Evolutionary conservation across 2,797 vertebrate species (phyloP), one percentile per base, ranked within the genome.

Genomic region (Danionella dracula): DNA sequence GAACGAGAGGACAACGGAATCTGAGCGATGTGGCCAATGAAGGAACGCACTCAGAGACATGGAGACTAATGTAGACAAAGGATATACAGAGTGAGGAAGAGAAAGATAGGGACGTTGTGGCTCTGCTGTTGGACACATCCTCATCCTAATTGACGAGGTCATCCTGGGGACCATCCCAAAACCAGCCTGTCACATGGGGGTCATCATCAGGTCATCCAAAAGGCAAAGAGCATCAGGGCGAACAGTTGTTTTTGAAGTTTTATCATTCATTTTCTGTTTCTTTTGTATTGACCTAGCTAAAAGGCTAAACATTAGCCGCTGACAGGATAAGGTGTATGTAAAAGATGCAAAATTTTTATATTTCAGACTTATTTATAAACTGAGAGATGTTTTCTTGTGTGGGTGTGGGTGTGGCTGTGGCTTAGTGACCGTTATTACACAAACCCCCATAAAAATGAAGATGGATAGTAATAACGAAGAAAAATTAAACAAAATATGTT

Each of bases 71-170:
- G 72, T 45, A 71, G 62, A 65, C 50, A 65, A 65, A 54, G 13
- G 62, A 65, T 65, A 29, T 54, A 65, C 62, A 56, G 49, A 45
- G 49, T 48, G 13, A 41, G 74, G 63, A 68, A 62, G 37, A 49
- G 59, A 53, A 15, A 58, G 41, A 68, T 16, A 17, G 45, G 11
- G 57, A 68, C 53, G 60, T 48, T 19, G 56, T 72, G 51, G 50
- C 70, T 83, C 83, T 85, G 78, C 72, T 79, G 73, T 79, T 70
- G 66, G 84, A 80, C 76, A 75, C 77, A 82, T 79, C 78, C 74
- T 61, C 62, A 66, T 55, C 72, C 71, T 88, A 86, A 90, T 88
- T 79, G 81, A 90, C 88, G 88, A 84, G 89, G 87, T 90, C 87
- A 88, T 62, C 17, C 59, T 45, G 70, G 75, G 87, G 85, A 75